phyloP scores from a whole-genome alignment of 2,888 invertebrate species.

The Tricholauxania praeusta region DNA sequence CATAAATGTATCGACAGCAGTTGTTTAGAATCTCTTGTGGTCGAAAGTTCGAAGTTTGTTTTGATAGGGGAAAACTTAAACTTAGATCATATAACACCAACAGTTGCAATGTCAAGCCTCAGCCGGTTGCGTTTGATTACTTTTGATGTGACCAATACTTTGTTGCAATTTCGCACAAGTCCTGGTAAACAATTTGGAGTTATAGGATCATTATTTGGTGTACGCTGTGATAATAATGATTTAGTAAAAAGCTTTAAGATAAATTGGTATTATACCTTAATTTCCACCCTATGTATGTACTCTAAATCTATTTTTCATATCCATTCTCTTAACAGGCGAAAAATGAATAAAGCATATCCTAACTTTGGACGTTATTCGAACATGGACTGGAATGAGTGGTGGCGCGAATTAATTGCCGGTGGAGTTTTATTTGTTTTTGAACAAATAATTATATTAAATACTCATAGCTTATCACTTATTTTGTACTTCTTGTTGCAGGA shows the following conservation, averaged over 20 bases:
- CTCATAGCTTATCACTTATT: not conserved
- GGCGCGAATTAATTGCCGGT: slow-evolving; percentile 72
- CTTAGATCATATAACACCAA: not conserved
- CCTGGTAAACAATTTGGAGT: slow-evolving; percentile 82
- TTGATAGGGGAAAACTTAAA: too few relatives aligned
- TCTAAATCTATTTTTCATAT: not conserved
- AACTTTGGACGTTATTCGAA: slow-evolving; percentile 81
- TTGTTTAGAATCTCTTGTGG: slow-evolving; percentile 12
- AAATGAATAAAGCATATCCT: slow-evolving; percentile 78
- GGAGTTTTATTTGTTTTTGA: not conserved
- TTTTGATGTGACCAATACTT: slow-evolving; percentile 89
- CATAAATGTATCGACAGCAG: not conserved
- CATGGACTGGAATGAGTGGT: slow-evolving; percentile 85
- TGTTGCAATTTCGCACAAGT: slow-evolving; percentile 77
- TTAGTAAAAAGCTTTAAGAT: slow-evolving; percentile 74
- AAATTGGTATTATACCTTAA: slow-evolving; percentile 70
- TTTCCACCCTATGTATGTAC: too few relatives aligned
- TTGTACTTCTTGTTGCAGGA: slow-evolving; percentile 46
- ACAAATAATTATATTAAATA: not conserved
- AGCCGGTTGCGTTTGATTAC: slow-evolving; percentile 74
- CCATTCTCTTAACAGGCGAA: slow-evolving; percentile 53
- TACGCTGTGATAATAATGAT: slow-evolving; percentile 72
- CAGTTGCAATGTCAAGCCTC: slow-evolving; percentile 55
- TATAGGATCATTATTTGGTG: slow-evolving; percentile 78
- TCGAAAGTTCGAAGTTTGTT: slow-evolving; percentile 7